Conservation (phyloP, 2,888 invertebrate species). For the Trichopria drosophilae region DNA sequence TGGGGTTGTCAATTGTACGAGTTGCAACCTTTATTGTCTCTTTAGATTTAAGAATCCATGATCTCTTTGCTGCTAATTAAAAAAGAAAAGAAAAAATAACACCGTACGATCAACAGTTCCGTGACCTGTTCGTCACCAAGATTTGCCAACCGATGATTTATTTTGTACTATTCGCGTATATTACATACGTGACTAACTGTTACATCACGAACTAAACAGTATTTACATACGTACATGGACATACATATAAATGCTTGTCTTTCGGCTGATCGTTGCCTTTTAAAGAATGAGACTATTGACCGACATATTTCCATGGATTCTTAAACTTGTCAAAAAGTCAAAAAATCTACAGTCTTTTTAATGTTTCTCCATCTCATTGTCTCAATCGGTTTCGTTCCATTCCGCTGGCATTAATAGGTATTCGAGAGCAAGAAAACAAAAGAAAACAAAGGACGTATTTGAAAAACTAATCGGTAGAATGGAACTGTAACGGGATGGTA, state of each 20-base stretch:
- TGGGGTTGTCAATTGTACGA: conserved; percentile 21
- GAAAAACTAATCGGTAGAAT: conserved; percentile 43
- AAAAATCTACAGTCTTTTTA: conserved; percentile 6
- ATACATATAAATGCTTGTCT: conserved; percentile 41
- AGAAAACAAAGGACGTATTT: conserved; percentile 38
- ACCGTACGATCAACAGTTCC: conserved; percentile 17
- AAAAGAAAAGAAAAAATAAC: conserved; percentile 27
- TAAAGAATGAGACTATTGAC: conserved; percentile 16
- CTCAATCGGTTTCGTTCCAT: conserved; percentile 18
- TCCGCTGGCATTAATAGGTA: conserved; percentile 18
- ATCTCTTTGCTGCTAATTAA: conserved; percentile 22
- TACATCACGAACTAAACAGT: conserved; percentile 39
- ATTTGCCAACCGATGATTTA: too few relatives aligned
- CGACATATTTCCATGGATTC: conserved; percentile 43
- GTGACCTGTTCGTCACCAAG: conserved; percentile 16
- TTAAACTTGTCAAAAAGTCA: conserved; percentile 36
- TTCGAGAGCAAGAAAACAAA: conserved; percentile 31
- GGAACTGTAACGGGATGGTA: too few relatives aligned
- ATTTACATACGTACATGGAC: conserved; percentile 46
- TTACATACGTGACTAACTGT: conserved; percentile 29
- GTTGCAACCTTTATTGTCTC: conserved; percentile 32
- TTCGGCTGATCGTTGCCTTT: conserved; percentile 11
- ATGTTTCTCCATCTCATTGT: conserved; percentile 12
- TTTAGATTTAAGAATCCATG: conserved; percentile 51
- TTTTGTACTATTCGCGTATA: conserved; percentile 31